These are phyloP conservation scores for Drosophila murphyi DNA, from an alignment of 1,140 invertebrate species.

Conservation along the genomic window DNA sequence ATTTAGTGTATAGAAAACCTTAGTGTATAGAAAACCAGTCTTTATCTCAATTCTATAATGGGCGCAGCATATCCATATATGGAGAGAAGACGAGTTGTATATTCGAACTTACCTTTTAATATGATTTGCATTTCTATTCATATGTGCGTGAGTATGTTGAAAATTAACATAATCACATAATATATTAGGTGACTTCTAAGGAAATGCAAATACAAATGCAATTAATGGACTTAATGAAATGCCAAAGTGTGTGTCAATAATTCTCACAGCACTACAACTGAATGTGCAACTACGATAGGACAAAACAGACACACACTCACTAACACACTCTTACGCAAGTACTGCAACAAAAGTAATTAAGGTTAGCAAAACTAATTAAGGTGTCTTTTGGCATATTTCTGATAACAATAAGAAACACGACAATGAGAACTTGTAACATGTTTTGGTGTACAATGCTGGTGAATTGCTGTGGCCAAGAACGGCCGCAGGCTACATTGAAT, in stretches of 20 bases:
- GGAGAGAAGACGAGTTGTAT: too few species aligned
- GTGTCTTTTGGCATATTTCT: conserved; percentile 15
- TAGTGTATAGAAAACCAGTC: too few species aligned
- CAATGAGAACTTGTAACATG: conserved; percentile 18
- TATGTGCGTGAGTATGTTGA: neutral
- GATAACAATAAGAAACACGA: conserved; percentile 12
- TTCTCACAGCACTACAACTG: neutral
- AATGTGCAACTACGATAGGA: conserved; percentile 17
- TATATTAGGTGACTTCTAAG: conserved; percentile 31
- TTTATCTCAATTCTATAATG: too few species aligned
- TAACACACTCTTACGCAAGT: neutral
- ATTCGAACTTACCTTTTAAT: too few species aligned
- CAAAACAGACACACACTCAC: neutral
- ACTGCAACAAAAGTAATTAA: conserved; percentile 51
- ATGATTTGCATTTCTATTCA: neutral
- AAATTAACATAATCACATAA: conserved; percentile 73
- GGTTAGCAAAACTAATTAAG: conserved; percentile 57
- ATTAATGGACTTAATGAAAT: conserved; percentile 54
- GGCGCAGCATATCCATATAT: too few species aligned
- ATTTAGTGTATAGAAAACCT: too few species aligned
- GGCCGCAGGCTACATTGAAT: neutral
- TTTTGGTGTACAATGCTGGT: conserved; percentile 16
- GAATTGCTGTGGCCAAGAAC: conserved; percentile 25
- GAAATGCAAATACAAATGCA: conserved; percentile 28
- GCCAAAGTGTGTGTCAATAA: conserved; percentile 41